Base-by-base conservation (phyloP, 2,113 vertebrate species). In the Xiphophorus maculatus region DNA sequence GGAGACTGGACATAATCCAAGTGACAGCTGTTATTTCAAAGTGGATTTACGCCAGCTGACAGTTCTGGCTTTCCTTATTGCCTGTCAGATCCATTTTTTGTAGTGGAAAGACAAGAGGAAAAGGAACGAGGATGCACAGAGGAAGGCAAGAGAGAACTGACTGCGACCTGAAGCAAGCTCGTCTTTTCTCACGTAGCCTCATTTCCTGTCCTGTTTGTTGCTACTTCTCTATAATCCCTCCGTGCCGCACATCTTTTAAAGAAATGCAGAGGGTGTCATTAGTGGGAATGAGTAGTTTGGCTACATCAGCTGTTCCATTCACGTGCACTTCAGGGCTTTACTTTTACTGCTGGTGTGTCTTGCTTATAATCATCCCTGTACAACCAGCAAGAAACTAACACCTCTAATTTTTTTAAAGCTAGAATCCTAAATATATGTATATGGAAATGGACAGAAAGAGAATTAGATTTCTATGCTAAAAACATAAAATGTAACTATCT, bases 211-310 rank as follows among this genome's bases (percentile, higher is more conserved):
- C 32, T 74, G 48, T 22, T 37, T 69, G 63, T 78, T 74, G 67
- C 63, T 19, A 67, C 74, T 63, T 67, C 60, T 35, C 66, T 73
- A 42, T 71, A 70, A 51, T 63, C 70, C 19, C 62, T 68, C 42
- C 74, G 63, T 51, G 51, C 71, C 51, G 13, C 42, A 72, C 66
- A 70, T 63, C 35, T 73, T 74, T 77, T 77, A 30, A 64, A 68
- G 48, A 74, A n/a, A 51, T 40, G 63, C 33, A 13, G 79, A 4
- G 79, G 77, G 58, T 87, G 75, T 87, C 66, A 90, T 87, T 89
- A 88, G 11, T 75, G 42, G 40, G 71, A 87, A 88, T 84, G 78
- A 86, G 66, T 64, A 30, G 77, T 80, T 88, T 84, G 76, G 64
- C 33, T 66, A 61, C 10, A 30, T 85, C 80, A 89, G 86, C 77